Evolutionary conservation across 53 echinoderm and acorn worm species (phyloP).

Genomic region (Antedon mediterranea): DNA sequence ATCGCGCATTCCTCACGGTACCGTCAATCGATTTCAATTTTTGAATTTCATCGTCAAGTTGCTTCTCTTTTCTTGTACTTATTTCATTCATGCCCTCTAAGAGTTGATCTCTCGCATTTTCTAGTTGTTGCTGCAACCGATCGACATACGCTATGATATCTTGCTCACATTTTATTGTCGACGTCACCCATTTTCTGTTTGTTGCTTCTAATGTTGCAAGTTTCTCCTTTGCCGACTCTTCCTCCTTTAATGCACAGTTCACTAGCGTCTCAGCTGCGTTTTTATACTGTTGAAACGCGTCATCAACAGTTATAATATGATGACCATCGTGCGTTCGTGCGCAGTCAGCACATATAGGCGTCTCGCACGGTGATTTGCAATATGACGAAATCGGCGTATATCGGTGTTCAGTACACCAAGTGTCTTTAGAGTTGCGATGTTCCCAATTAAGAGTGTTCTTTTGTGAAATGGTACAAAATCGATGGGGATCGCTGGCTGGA

Average conservation of each 20-base stretch:
- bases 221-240: background rate
- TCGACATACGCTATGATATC: background rate
- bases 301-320: background rate
- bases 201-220: background rate
- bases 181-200: background rate
- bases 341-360: background rate
- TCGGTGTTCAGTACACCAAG: background rate
- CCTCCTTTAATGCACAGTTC: background rate
- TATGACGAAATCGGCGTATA: background rate
- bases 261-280: background rate
- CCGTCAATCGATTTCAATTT: background rate
- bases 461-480: background rate
- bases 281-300: background rate
- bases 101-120: background rate
- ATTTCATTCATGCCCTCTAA: background rate
- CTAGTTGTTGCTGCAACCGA: background rate
- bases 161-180: background rate
- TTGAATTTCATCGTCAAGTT: background rate
- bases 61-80: background rate
- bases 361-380: background rate
- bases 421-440: background rate
- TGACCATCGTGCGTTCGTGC: background rate
- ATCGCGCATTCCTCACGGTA: background rate
- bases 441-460: background rate
- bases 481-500: background rate